These are phyloP conservation scores for Epiperipatus broadwayi DNA, from an alignment of 2,888 invertebrate genomes.

Conservation along the genomic window DNA sequence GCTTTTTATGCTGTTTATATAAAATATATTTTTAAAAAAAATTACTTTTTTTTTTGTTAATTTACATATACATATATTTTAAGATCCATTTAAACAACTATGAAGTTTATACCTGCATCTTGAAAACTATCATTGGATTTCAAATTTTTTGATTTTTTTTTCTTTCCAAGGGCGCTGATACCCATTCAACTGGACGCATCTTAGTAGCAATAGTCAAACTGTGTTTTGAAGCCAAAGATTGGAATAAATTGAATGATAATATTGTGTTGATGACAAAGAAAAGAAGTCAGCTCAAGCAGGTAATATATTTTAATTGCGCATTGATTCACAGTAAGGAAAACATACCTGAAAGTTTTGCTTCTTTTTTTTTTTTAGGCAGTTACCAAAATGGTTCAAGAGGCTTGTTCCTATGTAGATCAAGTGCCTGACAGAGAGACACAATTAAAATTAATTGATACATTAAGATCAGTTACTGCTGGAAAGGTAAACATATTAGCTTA, in stretches of 20 bases:
- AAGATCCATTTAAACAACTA: not conserved
- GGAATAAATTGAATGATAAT: constrained; percentile 81
- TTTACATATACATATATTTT: no score
- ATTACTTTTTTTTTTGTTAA: no score
- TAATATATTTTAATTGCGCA: constrained; percentile 16
- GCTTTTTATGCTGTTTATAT: no score
- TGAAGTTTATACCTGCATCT: constrained; percentile 9
- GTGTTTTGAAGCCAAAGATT: constrained; percentile 58
- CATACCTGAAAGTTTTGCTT: not conserved
- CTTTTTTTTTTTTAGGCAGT: constrained; percentile 47
- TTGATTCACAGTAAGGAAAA: not conserved
- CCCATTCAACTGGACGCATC: constrained; percentile 78
- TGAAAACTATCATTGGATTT: not conserved
- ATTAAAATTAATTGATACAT: constrained; percentile 82
- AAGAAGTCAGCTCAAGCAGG: constrained; percentile 70
- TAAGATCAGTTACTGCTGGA: constrained; percentile 85
- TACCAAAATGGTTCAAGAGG: constrained; percentile 72
- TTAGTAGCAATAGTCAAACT: constrained; percentile 80
- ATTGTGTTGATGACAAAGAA: constrained; percentile 74
- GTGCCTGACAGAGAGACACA: constrained; percentile 73
- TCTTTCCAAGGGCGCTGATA: constrained; percentile 59
- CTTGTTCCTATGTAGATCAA: constrained; percentile 74
- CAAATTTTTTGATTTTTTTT: not conserved
- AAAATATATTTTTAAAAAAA: no score
- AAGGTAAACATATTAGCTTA: constrained; percentile 41